phyloP scores from a whole-genome alignment of 2,888 invertebrate genomes.

The Drosophila neonasuta region DNA sequence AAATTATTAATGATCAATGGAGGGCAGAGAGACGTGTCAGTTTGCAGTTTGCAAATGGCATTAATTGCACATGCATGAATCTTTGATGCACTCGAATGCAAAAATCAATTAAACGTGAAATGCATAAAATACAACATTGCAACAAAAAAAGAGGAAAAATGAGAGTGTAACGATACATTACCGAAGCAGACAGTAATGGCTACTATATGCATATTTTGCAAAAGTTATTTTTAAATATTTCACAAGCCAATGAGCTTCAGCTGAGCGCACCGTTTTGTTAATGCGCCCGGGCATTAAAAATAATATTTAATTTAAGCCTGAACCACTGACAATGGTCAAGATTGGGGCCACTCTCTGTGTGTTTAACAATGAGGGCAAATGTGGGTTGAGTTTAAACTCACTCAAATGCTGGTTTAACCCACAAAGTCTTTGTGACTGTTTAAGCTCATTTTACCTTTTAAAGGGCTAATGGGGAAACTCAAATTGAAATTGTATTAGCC shows the following conservation, averaged over 20 bases:
- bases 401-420: neutral
- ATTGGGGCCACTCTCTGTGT: neutral
- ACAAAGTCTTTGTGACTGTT: neutral
- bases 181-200: neutral
- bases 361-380: constrained; percentile 11
- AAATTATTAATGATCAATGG: constrained; percentile 52
- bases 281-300: constrained; percentile 49
- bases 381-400: neutral
- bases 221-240: constrained; percentile 23
- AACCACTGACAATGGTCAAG: constrained; percentile 20
- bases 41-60: constrained; percentile 56
- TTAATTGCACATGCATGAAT: constrained; percentile 72
- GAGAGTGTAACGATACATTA: neutral
- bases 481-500: neutral
- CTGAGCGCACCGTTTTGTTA: constrained; percentile 51
- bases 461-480: neutral
- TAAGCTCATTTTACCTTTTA: neutral
- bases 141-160: constrained; percentile 17
- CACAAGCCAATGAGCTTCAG: constrained; percentile 34
- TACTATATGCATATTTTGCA: constrained; percentile 15
- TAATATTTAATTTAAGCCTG: constrained; percentile 56
- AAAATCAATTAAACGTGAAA: constrained; percentile 73
- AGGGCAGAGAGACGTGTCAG: constrained; percentile 23
- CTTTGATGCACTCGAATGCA: constrained; percentile 69
- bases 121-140: constrained; percentile 27